A percentile compares a stretch with the other conserved stretches of the same genome.
These are phyloP conservation scores for Palaemon carinicauda DNA, from an alignment of 1,140 invertebrate species.

Conservation along the genomic window DNA sequence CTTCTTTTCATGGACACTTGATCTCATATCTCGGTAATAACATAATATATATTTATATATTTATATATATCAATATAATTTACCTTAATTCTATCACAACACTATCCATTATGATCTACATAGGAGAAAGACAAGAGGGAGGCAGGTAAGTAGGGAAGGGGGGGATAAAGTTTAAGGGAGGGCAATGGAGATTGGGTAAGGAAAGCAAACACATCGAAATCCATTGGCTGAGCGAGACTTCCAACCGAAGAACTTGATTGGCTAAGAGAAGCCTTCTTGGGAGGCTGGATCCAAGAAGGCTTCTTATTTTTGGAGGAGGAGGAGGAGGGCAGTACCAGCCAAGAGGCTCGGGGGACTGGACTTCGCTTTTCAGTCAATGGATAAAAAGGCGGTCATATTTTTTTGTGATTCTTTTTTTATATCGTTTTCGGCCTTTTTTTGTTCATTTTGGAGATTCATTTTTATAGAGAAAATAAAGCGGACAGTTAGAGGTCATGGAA, in stretches of 20 bases:
- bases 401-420: constrained; percentile 6
- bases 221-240: constrained; percentile 42
- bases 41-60: background rate
- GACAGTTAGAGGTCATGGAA: constrained; percentile 34
- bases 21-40: background rate
- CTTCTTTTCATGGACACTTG: background rate
- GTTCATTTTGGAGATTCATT: constrained; percentile 22
- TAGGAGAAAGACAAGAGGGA: constrained; percentile 18
- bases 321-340: constrained; percentile 38
- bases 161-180: no score
- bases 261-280: constrained; percentile 59
- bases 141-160: no score
- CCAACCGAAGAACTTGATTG: constrained; percentile 34
- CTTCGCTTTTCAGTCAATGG: constrained; percentile 30
- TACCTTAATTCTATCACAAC: background rate
- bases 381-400: background rate
- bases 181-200: no score
- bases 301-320: constrained; percentile 52
- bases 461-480: constrained; percentile 55
- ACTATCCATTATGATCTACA: constrained; percentile 30
- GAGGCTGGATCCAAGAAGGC: constrained; percentile 60
- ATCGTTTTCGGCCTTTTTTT: constrained; percentile 42
- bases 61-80: constrained; percentile 8
- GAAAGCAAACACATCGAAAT: constrained; percentile 31
- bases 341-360: constrained; percentile 43